A percentile compares a stretch with the other conserved stretches of the same genome.
Conservation (phyloP, 1,140 invertebrate genomes). For the Vollenhovia emeryi region DNA sequence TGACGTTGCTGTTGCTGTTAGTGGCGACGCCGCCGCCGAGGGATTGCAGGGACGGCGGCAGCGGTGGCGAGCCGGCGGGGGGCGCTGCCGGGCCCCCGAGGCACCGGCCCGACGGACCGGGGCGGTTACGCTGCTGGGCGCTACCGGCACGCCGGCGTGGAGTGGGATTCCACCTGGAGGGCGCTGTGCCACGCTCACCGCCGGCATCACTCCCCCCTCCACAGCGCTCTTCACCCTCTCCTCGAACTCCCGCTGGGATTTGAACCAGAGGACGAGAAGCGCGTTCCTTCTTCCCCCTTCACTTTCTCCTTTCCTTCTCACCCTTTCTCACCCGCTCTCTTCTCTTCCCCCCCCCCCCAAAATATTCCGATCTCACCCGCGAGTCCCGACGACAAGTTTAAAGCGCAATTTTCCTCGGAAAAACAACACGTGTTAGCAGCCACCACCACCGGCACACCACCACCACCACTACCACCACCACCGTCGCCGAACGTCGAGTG, state of each 20-base stretch:
- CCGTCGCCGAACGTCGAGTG: too few relatives aligned
- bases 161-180: constrained; percentile 84
- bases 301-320: constrained; percentile 5
- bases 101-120: constrained; percentile 82
- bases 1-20: constrained; percentile 36
- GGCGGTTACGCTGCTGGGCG: constrained; percentile 78
- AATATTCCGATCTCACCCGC: neutral
- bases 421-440: neutral
- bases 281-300: constrained; percentile 24
- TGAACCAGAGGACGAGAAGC: constrained; percentile 46
- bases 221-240: constrained; percentile 81
- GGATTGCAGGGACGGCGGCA: constrained; percentile 76
- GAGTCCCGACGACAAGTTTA: neutral
- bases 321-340: neutral
- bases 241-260: constrained; percentile 73
- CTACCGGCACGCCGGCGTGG: constrained; percentile 84
- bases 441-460: too few relatives aligned
- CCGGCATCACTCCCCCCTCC: constrained; percentile 85
- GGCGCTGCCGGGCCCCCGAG: constrained; percentile 80
- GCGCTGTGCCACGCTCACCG: constrained; percentile 85
- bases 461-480: too few relatives aligned
- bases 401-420: neutral
- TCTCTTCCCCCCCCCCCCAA: too few relatives aligned
- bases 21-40: constrained; percentile 74
- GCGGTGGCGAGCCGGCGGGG: constrained; percentile 79